Base-by-base conservation (phyloP, 2,888 invertebrate genomes). In the Corbicula japonica region DNA sequence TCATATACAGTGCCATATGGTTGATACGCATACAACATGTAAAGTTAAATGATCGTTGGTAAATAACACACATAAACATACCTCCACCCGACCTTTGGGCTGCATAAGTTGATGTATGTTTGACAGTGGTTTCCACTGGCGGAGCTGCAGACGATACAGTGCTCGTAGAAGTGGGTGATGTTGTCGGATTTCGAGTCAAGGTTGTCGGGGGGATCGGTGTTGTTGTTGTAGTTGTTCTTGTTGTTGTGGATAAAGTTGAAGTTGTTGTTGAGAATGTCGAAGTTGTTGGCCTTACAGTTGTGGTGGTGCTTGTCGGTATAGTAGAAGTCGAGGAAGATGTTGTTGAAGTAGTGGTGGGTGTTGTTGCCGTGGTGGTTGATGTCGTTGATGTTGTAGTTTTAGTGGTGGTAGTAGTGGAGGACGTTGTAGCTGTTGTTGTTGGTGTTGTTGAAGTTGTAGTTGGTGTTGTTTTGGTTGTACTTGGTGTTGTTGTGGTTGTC, bases 391-490 rank as follows among this genome's bases (percentile, higher is more conserved):
- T 28, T 1, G 54, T 30, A 32, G 54, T 54, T 28, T 30, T 30
- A 28, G 30, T 12, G 2, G 54, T 54, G 5, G 54, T 54, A n/a
- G n/a, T n/a, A n/a, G n/a, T n/a, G n/a, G n/a, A n/a, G n/a, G n/a
- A n/a, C n/a, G n/a, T n/a, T n/a, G n/a, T n/a, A n/a, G n/a, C n/a
- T n/a, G n/a, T n/a, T n/a, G 54, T 54, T 8, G 54, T 54, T 8
- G 30, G 30, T 30, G 54, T 28, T 28, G 12, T 28, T 34, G 56
- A 28, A 2, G 56, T 56, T 4, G 66, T 66, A 21, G 44, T n/a
- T n/a, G n/a, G n/a, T n/a, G n/a, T n/a, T n/a, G n/a, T n/a, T n/a
- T n/a, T n/a, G n/a, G n/a, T n/a, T n/a, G n/a, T n/a, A n/a, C n/a
- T n/a, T n/a, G n/a, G n/a, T n/a, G n/a, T n/a, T n/a, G n/a, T n/a